A percentile compares a stretch with the other conserved stretches of the same genome.
phyloP scores from a whole-genome alignment of 2,888 invertebrate genomes.

The Eurytoma adleriae region DNA sequence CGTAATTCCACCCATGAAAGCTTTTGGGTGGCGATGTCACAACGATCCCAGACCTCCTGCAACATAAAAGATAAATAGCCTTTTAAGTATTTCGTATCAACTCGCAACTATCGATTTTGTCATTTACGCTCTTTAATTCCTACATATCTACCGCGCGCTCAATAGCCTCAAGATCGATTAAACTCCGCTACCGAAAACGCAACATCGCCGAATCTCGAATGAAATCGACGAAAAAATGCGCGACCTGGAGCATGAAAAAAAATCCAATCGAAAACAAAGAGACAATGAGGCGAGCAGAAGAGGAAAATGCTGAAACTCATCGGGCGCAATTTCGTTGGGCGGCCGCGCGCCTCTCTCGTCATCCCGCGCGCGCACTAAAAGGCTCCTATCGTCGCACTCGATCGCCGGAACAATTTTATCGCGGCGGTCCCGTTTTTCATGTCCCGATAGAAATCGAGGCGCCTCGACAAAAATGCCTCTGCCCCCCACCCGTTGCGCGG shows the following conservation, averaged over 20 bases:
- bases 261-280: neutral
- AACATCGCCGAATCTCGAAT: neutral
- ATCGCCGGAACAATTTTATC: slow-evolving; percentile 37
- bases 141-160: neutral
- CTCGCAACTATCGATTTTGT: too few relatives aligned
- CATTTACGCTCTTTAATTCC: too few relatives aligned
- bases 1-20: too few relatives aligned
- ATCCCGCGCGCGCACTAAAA: neutral
- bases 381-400: neutral
- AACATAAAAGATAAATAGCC: too few relatives aligned
- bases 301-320: too few relatives aligned
- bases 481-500: slow-evolving; percentile 9
- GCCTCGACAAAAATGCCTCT: slow-evolving; percentile 38
- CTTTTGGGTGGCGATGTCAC: too few relatives aligned
- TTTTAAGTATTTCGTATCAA: too few relatives aligned
- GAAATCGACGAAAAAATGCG: neutral
- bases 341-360: neutral
- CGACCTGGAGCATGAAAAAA: neutral
- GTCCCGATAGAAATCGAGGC: slow-evolving; percentile 51
- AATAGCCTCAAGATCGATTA: neutral
- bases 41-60: too few relatives aligned
- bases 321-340: slow-evolving; percentile 4
- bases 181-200: slow-evolving; percentile 8
- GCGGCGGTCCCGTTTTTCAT: slow-evolving; percentile 46
- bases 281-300: neutral